Conservation (phyloP, 2,888 invertebrate species). For the Stomorhina lunata region DNA sequence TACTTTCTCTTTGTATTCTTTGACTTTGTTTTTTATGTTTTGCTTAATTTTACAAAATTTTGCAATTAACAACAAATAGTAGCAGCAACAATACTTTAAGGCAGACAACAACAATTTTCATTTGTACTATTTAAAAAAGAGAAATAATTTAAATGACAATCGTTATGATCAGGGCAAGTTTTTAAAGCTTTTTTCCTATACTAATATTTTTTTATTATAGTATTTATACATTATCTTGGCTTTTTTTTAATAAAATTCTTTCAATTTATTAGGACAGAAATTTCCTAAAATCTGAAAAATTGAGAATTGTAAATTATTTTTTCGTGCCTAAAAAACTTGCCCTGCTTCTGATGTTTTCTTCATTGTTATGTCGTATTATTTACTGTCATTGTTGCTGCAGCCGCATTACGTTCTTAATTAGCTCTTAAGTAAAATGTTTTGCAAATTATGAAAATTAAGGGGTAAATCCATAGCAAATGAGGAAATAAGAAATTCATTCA, state of each 20-base stretch:
- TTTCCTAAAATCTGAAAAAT: too few species aligned
- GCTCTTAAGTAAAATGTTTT: background rate
- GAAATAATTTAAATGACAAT: conserved; percentile 25
- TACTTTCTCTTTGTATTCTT: background rate
- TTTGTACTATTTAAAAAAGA: too few species aligned
- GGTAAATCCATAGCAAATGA: background rate
- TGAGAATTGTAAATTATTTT: too few species aligned
- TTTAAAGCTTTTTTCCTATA: too few species aligned
- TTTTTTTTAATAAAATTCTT: too few species aligned
- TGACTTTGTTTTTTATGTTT: background rate
- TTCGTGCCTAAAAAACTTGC: too few species aligned
- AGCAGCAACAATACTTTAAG: background rate
- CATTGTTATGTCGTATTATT: background rate
- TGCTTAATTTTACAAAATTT: conserved; percentile 18
- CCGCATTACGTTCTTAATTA: conserved; percentile 41
- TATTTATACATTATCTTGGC: too few species aligned
- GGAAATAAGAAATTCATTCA: background rate
- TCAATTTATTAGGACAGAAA: too few species aligned
- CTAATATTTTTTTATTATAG: too few species aligned
- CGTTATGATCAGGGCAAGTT: too few species aligned
- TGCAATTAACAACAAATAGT: conserved; percentile 22
- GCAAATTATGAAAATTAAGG: background rate
- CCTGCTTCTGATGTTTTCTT: too few species aligned
- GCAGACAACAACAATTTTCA: conserved; percentile 1
- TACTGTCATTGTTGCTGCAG: background rate